A percentile compares a stretch with the other conserved stretches of the same genome.
Conservation (phyloP, 2,797 vertebrate species). For the Lemur catta region DNA sequence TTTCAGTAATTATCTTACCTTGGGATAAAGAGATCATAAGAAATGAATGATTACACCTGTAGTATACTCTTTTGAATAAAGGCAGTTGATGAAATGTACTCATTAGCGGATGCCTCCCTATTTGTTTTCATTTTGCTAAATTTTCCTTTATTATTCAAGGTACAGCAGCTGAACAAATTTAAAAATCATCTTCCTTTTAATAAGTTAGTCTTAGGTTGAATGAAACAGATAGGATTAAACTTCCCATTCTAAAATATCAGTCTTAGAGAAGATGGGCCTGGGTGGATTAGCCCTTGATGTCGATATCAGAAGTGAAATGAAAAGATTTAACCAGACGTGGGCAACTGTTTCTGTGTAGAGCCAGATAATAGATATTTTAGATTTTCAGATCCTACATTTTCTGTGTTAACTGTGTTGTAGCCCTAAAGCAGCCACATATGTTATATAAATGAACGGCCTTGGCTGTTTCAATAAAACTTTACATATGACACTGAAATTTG, state of each 20-base stretch:
- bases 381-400: not conserved
- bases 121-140: not conserved
- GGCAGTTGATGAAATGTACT: not conserved
- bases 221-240: not conserved
- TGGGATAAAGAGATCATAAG: not conserved
- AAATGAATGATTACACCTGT: not conserved
- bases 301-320: not conserved
- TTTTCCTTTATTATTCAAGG: not conserved
- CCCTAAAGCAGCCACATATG: not conserved
- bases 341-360: not conserved
- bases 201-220: not conserved
- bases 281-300: not conserved
- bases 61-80: not conserved
- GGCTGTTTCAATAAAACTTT: not conserved
- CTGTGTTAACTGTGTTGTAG: not conserved
- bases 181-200: not conserved
- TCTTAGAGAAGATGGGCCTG: not conserved
- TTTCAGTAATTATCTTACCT: not conserved
- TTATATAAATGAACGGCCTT: not conserved
- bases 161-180: not conserved
- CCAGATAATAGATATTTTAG: not conserved
- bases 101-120: not conserved
- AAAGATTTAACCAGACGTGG: not conserved
- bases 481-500: not conserved
- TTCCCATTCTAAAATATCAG: not conserved